Base-by-base conservation (phyloP, 2,888 invertebrate species). In the Ichneumon xanthorius region DNA sequence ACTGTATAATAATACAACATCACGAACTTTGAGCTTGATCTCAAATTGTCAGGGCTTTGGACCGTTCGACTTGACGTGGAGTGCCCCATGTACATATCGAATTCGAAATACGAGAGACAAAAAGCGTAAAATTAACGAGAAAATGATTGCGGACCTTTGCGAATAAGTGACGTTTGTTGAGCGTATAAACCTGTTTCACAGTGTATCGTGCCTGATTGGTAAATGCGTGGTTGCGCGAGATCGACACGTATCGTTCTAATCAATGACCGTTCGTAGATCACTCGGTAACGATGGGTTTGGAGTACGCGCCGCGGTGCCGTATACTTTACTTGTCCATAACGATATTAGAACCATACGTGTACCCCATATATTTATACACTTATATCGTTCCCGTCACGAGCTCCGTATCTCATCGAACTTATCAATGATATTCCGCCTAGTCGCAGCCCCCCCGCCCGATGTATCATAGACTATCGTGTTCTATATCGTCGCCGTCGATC, bases 401-500 rank as follows among this genome's bases (percentile, higher is more conserved):
- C 48, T 71, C 58, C 75, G 58, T 85, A 82, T 85, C 68, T 77
- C 72, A 48, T 68, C 45, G 77, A 63, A 82, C 72, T 82, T 82
- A 85, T 85, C 85, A 85, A 85, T 82, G 82, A 82, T 82, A 85
- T 80, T 80, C 80, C 80, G 73, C 73, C 82, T 73, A 19, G 80
- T 55, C 68, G 58, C 4, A 22, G 63, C 82, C 53, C 14, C 61
- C 26, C 61, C 11, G 30, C 2, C 16, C 30, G 16, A 75, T 72
- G 50, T 33, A 82, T 37, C 61, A 73, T 68, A 73, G 63, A 48
- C 33, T 76, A 70, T 65, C 63, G 53, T 16, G 61, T 26, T 55
- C 68, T 81, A 61, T 81, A 85, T 85, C 80, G 73, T 85, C 76
- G 85, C 79, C 86, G 80, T 81, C 83, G 84, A 85, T 85, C 82